These are phyloP conservation scores for Chiroxiphia lanceolata DNA, from an alignment of 2,797 vertebrate genomes.

Conservation along the genomic window DNA sequence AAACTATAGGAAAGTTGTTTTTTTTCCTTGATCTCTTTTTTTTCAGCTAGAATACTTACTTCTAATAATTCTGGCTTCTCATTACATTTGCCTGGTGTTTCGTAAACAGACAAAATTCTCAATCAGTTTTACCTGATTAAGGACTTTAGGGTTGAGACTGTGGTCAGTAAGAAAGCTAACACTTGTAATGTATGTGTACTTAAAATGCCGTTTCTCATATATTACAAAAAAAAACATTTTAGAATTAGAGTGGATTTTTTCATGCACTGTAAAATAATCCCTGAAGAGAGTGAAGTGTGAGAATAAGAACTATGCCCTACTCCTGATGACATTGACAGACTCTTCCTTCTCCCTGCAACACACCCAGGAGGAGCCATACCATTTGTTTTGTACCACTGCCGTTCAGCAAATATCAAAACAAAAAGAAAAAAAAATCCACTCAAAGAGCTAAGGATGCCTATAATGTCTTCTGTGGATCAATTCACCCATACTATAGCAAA, in stretches of 20 bases:
- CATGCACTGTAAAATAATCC: not conserved
- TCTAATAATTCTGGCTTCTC: not conserved
- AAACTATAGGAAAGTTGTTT: not conserved
- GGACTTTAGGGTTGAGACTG: not conserved
- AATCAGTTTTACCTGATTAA: not conserved
- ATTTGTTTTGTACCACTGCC: not conserved
- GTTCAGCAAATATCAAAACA: not conserved
- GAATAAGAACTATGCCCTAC: not conserved
- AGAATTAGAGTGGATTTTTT: not conserved
- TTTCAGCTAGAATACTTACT: not conserved
- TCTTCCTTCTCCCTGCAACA: not conserved
- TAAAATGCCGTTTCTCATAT: not conserved
- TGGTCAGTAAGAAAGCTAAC: not conserved
- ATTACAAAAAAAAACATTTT: not conserved
- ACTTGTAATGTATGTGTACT: not conserved
- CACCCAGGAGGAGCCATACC: not conserved
- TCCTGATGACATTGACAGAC: not conserved
- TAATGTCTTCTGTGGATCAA: slow-evolving; percentile 15
- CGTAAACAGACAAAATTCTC: not conserved
- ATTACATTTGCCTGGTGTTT: not conserved
- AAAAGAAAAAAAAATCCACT: not conserved
- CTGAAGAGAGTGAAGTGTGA: not conserved
- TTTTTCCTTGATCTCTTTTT: not conserved
- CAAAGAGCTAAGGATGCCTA: slow-evolving; percentile 22
- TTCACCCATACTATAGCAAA: slow-evolving; percentile 35